Evolutionary conservation across 2,797 vertebrate species (phyloP), one percentile per base, ranked within the genome.

Genomic region (Knipowitschia caucasica): DNA sequence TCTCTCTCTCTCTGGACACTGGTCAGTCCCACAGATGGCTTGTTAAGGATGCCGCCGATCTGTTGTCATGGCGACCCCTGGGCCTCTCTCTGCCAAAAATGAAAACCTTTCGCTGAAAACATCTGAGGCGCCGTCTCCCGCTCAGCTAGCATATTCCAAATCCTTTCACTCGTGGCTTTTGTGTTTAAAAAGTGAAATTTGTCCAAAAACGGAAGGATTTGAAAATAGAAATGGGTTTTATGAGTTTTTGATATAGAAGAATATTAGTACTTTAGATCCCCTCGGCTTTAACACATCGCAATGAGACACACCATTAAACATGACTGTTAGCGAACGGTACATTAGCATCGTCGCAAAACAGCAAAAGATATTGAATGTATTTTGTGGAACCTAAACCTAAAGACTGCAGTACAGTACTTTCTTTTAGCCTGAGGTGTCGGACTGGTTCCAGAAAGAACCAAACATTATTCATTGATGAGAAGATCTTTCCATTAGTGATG

Each of bases 11-110:
- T 63, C 75, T 74, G 78, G 77, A 87, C 57, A 12, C 50, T 54
- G 55, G 57, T 78, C 73, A 62, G 54, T 56, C 57, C 70, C 77
- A 68, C 85, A 89, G 87, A 89, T 87, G 87, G 86, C 63, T 61
- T 60, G 59, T 67, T 61, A 70, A n/a, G 66, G 63, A 64, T 73
- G 81, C 64, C 70, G 54, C 71, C 53, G 58, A 55, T 50, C 64
- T 15, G 56, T 89, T 46, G 11, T 80, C 75, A 86, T 78, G 67
- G 82, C 44, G 58, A 86, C 79, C 57, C 15, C 38, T 40, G 59
- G 27, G 31, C n/a, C n/a, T n/a, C 47, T 39, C 42, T 42, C 39
- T 14, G 40, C 73, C 71, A 65, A 75, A 49, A 72, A 69, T 65
- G 64, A 54, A 62, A 67, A 64, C 21, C 45, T 59, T 66, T 23